A percentile compares a stretch with the other conserved stretches of the same genome.
phyloP scores from a whole-genome alignment of 2,888 invertebrate species.

The Ypsolopha scabrella region DNA sequence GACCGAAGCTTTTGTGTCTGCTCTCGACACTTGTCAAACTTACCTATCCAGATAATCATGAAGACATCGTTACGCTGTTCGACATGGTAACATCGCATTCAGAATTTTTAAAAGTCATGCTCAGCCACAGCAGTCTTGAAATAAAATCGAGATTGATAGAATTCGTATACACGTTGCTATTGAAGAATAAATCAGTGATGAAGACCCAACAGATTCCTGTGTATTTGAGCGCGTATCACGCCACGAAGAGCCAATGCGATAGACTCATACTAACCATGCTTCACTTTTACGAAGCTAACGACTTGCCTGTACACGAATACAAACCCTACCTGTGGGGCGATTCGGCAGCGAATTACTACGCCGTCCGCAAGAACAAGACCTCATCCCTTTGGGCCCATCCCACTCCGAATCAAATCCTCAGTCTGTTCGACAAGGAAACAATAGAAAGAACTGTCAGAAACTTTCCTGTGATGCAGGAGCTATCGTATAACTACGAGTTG shows the following conservation, averaged over 20 bases:
- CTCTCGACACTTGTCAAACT: conserved; percentile 68
- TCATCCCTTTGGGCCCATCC: conserved; percentile 78
- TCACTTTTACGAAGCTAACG: conserved; percentile 76
- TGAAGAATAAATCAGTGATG: conserved; percentile 75
- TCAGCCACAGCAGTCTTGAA: conserved; percentile 57
- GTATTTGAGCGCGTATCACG: conserved; percentile 83
- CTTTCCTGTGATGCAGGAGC: conserved; percentile 75
- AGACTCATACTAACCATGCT: conserved; percentile 76
- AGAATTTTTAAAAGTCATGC: conserved; percentile 78
- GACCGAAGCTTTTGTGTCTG: conserved; percentile 65
- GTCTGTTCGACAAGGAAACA: conserved; percentile 74
- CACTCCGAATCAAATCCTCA: conserved; percentile 78
- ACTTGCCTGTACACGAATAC: conserved; percentile 73
- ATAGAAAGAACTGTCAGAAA: conserved; percentile 76
- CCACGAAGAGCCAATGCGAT: conserved; percentile 77
- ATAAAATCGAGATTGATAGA: conserved; percentile 74
- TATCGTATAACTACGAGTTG: conserved; percentile 57
- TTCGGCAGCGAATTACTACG: conserved; percentile 82
- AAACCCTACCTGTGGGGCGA: conserved; percentile 89
- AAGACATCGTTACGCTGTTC: conserved; percentile 68
- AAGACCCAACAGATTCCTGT: conserved; percentile 78
- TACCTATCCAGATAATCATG: conserved; percentile 60
- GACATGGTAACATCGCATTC: conserved; percentile 84
- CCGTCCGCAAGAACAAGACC: conserved; percentile 68
- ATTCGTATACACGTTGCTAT: conserved; percentile 73